These are phyloP conservation scores for Typhlichthys subterraneus DNA, from an alignment of 2,797 vertebrate genomes.

Conservation along the genomic window DNA sequence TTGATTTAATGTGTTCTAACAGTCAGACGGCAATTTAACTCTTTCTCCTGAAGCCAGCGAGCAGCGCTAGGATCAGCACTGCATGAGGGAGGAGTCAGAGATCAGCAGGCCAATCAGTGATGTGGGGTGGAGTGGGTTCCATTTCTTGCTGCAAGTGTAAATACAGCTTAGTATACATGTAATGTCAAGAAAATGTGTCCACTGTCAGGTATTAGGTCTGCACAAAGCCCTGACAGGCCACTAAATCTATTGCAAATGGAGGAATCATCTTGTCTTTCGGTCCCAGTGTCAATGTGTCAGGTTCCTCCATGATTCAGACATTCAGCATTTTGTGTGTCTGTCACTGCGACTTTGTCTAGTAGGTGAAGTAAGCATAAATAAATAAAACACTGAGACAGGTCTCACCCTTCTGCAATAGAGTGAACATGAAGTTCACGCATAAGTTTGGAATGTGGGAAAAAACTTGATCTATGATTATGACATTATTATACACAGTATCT, in stretches of 20 bases:
- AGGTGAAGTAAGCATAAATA: constrained; percentile 46
- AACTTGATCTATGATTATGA: constrained; percentile 47
- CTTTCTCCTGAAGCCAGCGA: background rate
- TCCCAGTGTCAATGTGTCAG: constrained; percentile 37
- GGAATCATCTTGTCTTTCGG: constrained; percentile 37
- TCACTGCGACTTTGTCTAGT: constrained; percentile 51
- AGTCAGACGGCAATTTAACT: background rate
- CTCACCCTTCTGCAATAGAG: constrained; percentile 45
- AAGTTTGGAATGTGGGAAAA: constrained; percentile 46
- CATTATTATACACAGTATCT: background rate
- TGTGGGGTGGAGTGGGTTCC: no score
- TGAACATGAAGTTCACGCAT: constrained; percentile 57
- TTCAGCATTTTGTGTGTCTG: constrained; percentile 53
- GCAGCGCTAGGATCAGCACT: no score
- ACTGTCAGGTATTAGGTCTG: constrained; percentile 14
- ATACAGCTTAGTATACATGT: no score
- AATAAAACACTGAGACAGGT: constrained; percentile 50
- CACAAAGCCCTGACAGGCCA: constrained; percentile 14
- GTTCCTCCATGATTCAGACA: constrained; percentile 44
- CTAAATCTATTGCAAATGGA: constrained; percentile 12
- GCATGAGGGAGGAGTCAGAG: no score
- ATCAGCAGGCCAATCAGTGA: no score
- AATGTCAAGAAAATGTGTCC: background rate
- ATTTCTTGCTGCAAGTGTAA: no score
- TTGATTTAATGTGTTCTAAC: background rate